Base-by-base conservation (phyloP, 2,888 invertebrate species). In the Ormyrus rosae region DNA sequence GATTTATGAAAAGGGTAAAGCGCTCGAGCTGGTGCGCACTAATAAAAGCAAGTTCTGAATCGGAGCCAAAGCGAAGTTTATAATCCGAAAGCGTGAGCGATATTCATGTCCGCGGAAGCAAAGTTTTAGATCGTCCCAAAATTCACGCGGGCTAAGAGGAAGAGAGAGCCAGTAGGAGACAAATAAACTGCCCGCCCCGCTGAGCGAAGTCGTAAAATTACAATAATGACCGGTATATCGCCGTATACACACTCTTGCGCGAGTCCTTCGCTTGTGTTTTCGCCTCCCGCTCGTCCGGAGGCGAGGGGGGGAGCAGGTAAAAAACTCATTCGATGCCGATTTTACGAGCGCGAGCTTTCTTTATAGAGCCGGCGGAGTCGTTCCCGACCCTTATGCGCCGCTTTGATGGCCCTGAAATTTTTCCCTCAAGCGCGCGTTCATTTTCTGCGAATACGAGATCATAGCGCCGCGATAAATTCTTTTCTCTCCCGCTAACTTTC, bases 11-110 rank as follows among this genome's bases (percentile, higher is more conserved):
- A 78, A 81, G 74, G 75, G 51, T 63, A 55, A 74, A 74, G 60
- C 60, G 65, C 46, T 50, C 50, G 3, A 13, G n/a, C 64, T 34
- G 10, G 55, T 46, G 48, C 72, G n/a, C 79, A 77, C 84, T 83
- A 85, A 85, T 85, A 85, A 85, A 85, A 85, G 82, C 81, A 69
- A 84, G 78, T 85, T 85, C 81, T 84, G 85, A 85, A 85, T 81
- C 80, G 75, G 81, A 82, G 84, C 84, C 84, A 85, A 83, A 81
- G 78, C 71, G 58, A 83, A 83, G 82, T 83, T 83, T 83, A 82
- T 80, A 83, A 83, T 82, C 67, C 73, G 60, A 69, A 70, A 69
- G 78, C 78, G 64, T 76, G 79, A 74, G 72, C 56, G 80, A 81
- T 82, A 82, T 82, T 80, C 78, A 7, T 51, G 70, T 71, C 58